Conservation (phyloP, 1,140 invertebrate species). For the Lasaia peninsularis region DNA sequence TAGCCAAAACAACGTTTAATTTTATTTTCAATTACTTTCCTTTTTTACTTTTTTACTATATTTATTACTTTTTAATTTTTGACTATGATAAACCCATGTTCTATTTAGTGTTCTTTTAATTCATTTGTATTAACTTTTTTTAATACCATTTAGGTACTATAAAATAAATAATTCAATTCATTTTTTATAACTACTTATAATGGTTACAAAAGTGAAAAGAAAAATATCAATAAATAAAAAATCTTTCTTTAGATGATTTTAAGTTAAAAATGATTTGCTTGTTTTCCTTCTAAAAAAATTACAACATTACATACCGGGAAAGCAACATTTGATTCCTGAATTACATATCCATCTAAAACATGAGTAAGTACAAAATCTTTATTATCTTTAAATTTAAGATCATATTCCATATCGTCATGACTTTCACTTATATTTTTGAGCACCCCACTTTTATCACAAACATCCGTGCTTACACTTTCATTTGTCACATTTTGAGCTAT, state of each 20-base stretch:
- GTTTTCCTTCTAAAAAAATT: no score
- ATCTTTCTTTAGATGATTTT: no score
- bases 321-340: constrained; percentile 64
- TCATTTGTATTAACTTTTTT: constrained; percentile 8
- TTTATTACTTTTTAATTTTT: no score
- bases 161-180: no score
- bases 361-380: constrained; percentile 54
- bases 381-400: constrained; percentile 38
- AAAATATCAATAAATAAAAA: no score
- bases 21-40: no score
- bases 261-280: no score
- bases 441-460: constrained; percentile 14
- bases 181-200: no score
- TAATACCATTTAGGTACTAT: no score
- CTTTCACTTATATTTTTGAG: constrained; percentile 19
- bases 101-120: not conserved
- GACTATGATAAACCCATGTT: constrained; percentile 2
- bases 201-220: no score
- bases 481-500: constrained; percentile 19
- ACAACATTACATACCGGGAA: constrained; percentile 54
- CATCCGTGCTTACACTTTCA: not conserved
- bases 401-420: constrained; percentile 6
- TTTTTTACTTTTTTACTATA: no score
- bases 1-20: no score
- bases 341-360: constrained; percentile 63